Evolutionary conservation across 1,140 invertebrate genomes (phyloP), one percentile per base, ranked within the genome.

Genomic region (Rhopalosiphum maidis): DNA sequence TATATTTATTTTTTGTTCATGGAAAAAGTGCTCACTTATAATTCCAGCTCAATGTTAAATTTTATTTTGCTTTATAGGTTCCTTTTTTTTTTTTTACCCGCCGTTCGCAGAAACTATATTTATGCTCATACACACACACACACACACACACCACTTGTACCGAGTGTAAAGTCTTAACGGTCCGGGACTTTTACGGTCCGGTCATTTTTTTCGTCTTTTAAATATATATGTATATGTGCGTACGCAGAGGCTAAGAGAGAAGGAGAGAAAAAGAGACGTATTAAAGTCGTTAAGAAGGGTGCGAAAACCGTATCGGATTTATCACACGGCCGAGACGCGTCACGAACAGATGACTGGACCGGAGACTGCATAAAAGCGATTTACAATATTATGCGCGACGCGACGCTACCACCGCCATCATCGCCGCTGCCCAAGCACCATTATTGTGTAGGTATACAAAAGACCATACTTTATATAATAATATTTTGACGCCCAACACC

Each of bases 231-330:
- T 87, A 48, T 21, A 35, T 87, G 60, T 30, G 30, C 15, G 60
- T 30, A 15, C 25, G 0, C 4, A n/a, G 11, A 4, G 60, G 15
- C 25, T 3, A 30, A 68, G 30, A 15, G 60, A n/a, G 60, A 68
- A 1, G 30, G 30, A 68, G 60, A 4, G 54, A 55, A 30, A 60
- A 60, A 60, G 55, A 60, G 11, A 83, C n/a, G 43, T 82, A 82
- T 91, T 83, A 48, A 48, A 91, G 90, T 91, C 90, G 60, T 91
- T 91, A 77, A 91, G 68, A 48, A 77, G 90, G 90, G 90, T 48
- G 60, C 60, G 43, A 77, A 91, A 83, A n/a, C 68, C 60, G 60
- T 82, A 82, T 82, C 41, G 90, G 90, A 91, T 91, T 91, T 91
- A 91, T 91, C 90, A 46, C 68, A 46, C 43, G 60, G 41, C 90